Evolutionary conservation across 2,888 invertebrate species (phyloP), one percentile per base, ranked within the genome.

Genomic region (Eupithecia inturbata): DNA sequence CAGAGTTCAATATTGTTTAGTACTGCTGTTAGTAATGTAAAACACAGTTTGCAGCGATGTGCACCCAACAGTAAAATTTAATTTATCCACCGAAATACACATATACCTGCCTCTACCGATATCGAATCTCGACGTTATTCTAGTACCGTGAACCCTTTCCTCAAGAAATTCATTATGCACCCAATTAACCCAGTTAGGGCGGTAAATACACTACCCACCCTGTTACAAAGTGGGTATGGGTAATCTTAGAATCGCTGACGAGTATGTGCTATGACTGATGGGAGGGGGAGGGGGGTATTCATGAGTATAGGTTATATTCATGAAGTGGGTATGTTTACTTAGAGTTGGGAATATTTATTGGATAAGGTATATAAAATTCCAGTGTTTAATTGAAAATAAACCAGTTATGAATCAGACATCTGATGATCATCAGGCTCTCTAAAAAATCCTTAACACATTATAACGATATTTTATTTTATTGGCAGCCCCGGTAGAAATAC

Each of bases 221-320:
- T 3, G 74, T 78, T 75, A 77, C 77, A 75, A 79, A 77, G 79
- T 76, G 72, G 57, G 73, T 36, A 72, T 75, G 72, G 73, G 41
- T 72, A 77, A 78, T 79, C 80, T 79, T 72, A 83, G 83, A 83
- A 85, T 83, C 84, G 82, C 78, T 71, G 87, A 88, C 88, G 81
- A 79, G 73, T 75, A 81, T 81, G 81, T 81, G 67, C 41, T 89
- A 90, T 94, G 93, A 93, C 93, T 92, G 93, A 94, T 94, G 93
- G 88, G 82, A 85, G 87, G 84, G 89, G 91, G 92, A 92, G 92
- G 93, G 93, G 88, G 82, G 86, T 93, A 94, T 93, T 92, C 75
- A 73, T 71, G 70, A 91, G 88, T 74, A 69, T 74, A 57, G 68
- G 66, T 62, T 31, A 31, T 62, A 62, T 62, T 57, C 26, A 12